phyloP scores from a whole-genome alignment of 2,113 vertebrate species.

The Zeus faber region DNA sequence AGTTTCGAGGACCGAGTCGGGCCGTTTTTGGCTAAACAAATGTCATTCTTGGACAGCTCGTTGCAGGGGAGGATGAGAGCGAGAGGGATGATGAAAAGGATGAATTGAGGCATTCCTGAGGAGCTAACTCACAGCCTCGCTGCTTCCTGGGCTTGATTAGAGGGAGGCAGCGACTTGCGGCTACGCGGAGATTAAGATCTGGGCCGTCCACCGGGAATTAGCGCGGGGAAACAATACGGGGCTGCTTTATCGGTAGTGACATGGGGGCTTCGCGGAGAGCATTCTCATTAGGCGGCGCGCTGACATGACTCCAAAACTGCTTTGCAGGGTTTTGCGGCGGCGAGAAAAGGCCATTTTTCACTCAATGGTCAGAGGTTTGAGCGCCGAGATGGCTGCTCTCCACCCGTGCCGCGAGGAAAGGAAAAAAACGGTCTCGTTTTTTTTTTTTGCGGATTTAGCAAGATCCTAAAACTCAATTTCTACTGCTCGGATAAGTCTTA shows the following conservation, averaged over 20 bases:
- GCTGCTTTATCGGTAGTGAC: constrained; percentile 52
- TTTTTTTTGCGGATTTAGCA: no score
- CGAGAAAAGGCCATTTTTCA: constrained; percentile 1
- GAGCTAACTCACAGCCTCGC: constrained; percentile 36
- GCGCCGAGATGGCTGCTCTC: neutral
- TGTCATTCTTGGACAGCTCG: constrained; percentile 53
- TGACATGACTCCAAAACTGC: constrained; percentile 5
- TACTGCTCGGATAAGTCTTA: no score
- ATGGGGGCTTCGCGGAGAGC: constrained; percentile 23
- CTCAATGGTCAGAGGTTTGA: neutral
- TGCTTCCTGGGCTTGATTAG: constrained; percentile 68
- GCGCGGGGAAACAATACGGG: constrained; percentile 42
- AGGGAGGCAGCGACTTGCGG: constrained; percentile 42
- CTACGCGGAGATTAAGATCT: constrained; percentile 62
- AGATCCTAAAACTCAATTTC: no score
- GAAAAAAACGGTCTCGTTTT: no score
- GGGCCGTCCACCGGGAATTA: constrained; percentile 36
- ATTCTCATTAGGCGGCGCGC: constrained; percentile 29
- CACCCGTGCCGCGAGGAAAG: neutral
- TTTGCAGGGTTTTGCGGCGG: constrained; percentile 14
- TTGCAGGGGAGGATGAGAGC: constrained; percentile 40
- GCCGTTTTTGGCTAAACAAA: constrained; percentile 61
- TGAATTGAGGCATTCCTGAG: constrained; percentile 53
- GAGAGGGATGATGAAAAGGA: constrained; percentile 57
- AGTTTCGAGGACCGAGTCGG: constrained; percentile 24